These are phyloP conservation scores for Apis mellifera DNA, from an alignment of 1,140 invertebrate genomes.

Conservation along the genomic window DNA sequence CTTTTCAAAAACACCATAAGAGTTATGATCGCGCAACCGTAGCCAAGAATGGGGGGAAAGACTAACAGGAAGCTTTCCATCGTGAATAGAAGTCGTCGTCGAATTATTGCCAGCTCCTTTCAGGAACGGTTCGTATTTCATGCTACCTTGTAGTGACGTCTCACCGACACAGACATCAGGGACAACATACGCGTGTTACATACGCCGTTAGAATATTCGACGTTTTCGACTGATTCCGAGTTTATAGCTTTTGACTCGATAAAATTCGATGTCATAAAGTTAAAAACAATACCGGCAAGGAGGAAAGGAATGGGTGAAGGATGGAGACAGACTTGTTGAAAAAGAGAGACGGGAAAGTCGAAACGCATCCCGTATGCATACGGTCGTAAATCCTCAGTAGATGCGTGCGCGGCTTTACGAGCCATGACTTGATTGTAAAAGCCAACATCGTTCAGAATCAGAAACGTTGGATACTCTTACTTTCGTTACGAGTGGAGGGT, in stretches of 20 bases:
- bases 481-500: conserved; percentile 34
- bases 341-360: neutral
- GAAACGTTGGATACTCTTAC: conserved; percentile 11
- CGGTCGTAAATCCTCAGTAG: conserved; percentile 43
- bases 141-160: neutral
- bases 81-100: conserved; percentile 20
- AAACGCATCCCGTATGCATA: conserved; percentile 50
- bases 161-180: neutral
- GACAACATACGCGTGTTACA: no score
- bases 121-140: conserved; percentile 13
- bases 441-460: conserved; percentile 38
- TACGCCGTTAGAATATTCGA: conserved; percentile 3
- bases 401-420: conserved; percentile 40
- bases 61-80: conserved; percentile 2
- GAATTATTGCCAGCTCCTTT: conserved; percentile 24
- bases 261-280: conserved; percentile 50
- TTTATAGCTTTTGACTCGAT: conserved; percentile 38
- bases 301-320: fast-evolving
- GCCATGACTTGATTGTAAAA: conserved; percentile 47
- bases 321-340: no score
- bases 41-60: neutral
- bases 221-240: conserved; percentile 32
- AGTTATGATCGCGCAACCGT: neutral
- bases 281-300: neutral
- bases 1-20: neutral